These are phyloP conservation scores for Nasonia oneida DNA, from an alignment of 2,888 invertebrate genomes.

Conservation along the genomic window DNA sequence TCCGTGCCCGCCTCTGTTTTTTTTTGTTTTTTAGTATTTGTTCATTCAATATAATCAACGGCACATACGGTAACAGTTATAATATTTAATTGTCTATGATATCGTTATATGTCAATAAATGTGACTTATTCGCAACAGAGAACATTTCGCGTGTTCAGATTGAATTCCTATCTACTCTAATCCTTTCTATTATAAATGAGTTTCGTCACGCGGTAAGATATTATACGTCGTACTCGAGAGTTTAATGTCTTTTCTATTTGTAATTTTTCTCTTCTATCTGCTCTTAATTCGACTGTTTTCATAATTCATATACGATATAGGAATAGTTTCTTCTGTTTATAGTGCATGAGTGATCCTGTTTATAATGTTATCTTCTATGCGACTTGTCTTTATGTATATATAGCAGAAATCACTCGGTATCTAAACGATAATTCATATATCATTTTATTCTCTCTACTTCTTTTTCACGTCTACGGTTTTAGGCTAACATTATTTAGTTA, in stretches of 20 bases:
- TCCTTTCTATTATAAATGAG: constrained; percentile 52
- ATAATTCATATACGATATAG: constrained; percentile 10
- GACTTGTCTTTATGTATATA: constrained; percentile 20
- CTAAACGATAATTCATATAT: constrained; percentile 32
- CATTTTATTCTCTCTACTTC: constrained; percentile 5
- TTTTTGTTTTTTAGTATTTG: constrained; percentile 48
- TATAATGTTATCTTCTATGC: neutral
- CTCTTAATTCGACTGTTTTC: neutral
- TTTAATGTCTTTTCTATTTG: constrained; percentile 8
- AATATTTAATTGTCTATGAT: constrained; percentile 55
- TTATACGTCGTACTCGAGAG: constrained; percentile 28
- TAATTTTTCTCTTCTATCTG: constrained; percentile 1
- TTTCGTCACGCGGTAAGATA: constrained; percentile 33
- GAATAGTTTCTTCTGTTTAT: constrained; percentile 31
- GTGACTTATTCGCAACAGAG: constrained; percentile 53
- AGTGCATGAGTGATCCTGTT: constrained; percentile 22
- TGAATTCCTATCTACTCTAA: constrained; percentile 56
- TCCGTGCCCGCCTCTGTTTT: constrained; percentile 35
- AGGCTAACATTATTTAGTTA: constrained; percentile 39
- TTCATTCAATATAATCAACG: constrained; percentile 57
- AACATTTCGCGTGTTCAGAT: constrained; percentile 51
- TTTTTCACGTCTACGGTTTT: constrained; percentile 38
- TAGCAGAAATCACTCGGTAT: constrained; percentile 33
- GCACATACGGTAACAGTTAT: constrained; percentile 60
- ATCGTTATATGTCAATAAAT: constrained; percentile 46